Conservation (phyloP, 2,113 vertebrate species). For the Mohoua ochrocephala region DNA sequence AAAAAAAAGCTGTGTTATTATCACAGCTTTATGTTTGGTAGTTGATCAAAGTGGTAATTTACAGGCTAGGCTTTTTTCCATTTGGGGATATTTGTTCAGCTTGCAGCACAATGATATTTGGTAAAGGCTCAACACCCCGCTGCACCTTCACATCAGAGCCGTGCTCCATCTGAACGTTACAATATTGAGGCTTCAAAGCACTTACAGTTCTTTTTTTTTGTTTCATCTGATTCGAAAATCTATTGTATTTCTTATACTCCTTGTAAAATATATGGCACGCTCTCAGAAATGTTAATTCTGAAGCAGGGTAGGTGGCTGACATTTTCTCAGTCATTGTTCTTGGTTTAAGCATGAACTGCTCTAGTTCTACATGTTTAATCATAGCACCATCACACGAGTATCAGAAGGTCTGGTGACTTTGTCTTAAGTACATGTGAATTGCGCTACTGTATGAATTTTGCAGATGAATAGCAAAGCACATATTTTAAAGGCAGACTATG, state of each 20-base stretch:
- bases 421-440: neutral
- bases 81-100: neutral
- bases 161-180: neutral
- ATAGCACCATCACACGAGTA: neutral
- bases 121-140: neutral
- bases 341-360: neutral
- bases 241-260: neutral
- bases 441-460: neutral
- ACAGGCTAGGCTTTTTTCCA: neutral
- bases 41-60: neutral
- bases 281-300: neutral
- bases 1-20: neutral
- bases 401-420: neutral
- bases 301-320: neutral
- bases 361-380: neutral
- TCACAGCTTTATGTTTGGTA: neutral
- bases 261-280: neutral
- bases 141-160: neutral
- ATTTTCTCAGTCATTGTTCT: neutral
- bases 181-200: neutral
- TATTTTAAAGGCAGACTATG: slow-evolving; percentile 22
- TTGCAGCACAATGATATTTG: neutral
- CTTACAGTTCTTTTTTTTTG: neutral
- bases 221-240: neutral
- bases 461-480: slow-evolving; percentile 9